Base-by-base conservation (phyloP, 2,797 vertebrate genomes). In the Nannoperca australis region DNA sequence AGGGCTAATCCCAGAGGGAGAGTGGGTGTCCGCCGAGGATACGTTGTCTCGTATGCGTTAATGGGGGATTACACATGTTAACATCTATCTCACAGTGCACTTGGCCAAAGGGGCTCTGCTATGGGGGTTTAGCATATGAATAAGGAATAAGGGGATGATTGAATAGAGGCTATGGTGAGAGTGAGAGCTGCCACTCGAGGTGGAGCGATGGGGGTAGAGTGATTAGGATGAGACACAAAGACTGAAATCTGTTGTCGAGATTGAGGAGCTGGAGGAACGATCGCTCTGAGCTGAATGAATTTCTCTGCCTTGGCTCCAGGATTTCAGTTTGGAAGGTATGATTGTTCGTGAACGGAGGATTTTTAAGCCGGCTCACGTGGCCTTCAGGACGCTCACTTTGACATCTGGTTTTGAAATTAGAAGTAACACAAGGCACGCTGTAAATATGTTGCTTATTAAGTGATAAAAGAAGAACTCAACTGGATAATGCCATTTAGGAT, bases 11-110 rank as follows among this genome's bases (percentile, higher is more conserved):
- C 94, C 92, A 83, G 65, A 20, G 86, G 93, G 93, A 87, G 89
- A 91, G 90, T 85, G 89, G 90, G 93, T 83, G 91, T 94, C 89
- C 78, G 62, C 58, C 54, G 90, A 93, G 92, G 85, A 86, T 88
- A 79, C 83, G 84, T 88, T 88, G 92, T 93, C 89, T 85, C 45
- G 84, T 90, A 51, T 61, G 90, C 85, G 85, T 93, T 94, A 95
- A 94, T 94, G 91, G 93, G 89, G 93, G 95, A 96, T 95, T 95
- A 95, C 94, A 95, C 85, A 80, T 95, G 94, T 95, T 96, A 95
- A 95, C 93, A 94, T 92, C 90, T 87, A 91, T 91, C 90, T 91
- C 85, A 83, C 85, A 89, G 91, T 79, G 91, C 74, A 77, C 86
- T 79, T 89, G 92, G 93, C 93, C 93, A 93, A 94, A 92, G 91